Evolutionary conservation across 2,888 invertebrate species (phyloP).

Genomic region (Achlya flavicornis): DNA sequence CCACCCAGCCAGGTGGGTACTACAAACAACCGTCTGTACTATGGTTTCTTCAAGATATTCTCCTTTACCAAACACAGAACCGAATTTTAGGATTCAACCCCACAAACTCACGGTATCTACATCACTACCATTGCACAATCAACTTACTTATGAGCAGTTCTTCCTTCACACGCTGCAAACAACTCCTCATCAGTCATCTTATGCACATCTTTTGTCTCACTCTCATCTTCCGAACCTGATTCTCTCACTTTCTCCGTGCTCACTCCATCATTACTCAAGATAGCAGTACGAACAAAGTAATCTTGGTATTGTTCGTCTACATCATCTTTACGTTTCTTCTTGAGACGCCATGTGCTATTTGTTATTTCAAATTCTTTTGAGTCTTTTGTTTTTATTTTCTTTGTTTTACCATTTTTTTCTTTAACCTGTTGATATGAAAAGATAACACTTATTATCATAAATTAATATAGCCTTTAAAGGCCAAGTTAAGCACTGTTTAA

Average conservation of each 20-base stretch:
- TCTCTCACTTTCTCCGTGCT: slow-evolving; percentile 55
- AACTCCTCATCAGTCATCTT: slow-evolving; percentile 90
- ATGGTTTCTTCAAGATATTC: too few relatives aligned
- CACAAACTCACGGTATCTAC: too few relatives aligned
- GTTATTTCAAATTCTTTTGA: slow-evolving; percentile 63
- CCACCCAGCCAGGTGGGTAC: too few relatives aligned
- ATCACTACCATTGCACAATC: neutral
- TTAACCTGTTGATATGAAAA: slow-evolving; percentile 51
- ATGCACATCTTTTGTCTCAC: slow-evolving; percentile 47
- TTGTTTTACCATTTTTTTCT: slow-evolving; percentile 72
- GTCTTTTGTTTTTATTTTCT: slow-evolving; percentile 68
- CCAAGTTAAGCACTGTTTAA: too few relatives aligned
- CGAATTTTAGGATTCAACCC: too few relatives aligned
- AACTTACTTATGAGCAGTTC: slow-evolving; percentile 92
- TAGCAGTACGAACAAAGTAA: slow-evolving; percentile 67
- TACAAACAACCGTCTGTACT: too few relatives aligned
- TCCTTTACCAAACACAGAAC: too few relatives aligned
- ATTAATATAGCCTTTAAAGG: too few relatives aligned
- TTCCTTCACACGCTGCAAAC: slow-evolving; percentile 90
- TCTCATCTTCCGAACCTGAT: slow-evolving; percentile 55
- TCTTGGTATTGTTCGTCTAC: slow-evolving; percentile 61
- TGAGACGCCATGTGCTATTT: slow-evolving; percentile 69
- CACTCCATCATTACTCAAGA: slow-evolving; percentile 60
- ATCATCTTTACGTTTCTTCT: slow-evolving; percentile 48
- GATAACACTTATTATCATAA: neutral